Percentiles rank a stretch among this genome's conserved stretches.
These are phyloP conservation scores for Carterocephalus palaemon DNA, from an alignment of 2,888 invertebrate genomes.

Conservation along the genomic window DNA sequence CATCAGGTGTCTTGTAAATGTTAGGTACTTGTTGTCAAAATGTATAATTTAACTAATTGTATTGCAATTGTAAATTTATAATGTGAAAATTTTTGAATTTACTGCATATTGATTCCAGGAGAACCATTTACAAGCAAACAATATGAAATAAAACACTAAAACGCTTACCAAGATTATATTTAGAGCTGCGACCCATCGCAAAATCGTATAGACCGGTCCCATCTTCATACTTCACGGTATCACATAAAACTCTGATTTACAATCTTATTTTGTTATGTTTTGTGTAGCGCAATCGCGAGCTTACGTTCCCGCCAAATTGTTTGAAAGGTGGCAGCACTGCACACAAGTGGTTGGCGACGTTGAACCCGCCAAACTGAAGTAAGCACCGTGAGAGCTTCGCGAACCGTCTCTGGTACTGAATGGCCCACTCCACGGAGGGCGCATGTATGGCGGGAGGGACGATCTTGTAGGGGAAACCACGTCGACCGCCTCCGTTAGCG, in stretches of 20 bases:
- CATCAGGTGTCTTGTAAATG: no score
- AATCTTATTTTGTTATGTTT: constrained; percentile 33
- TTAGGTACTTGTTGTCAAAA: no score
- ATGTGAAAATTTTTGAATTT: no score
- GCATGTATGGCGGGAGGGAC: constrained; percentile 73
- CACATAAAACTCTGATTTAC: constrained; percentile 57
- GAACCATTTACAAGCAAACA: not conserved
- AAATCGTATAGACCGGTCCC: constrained; percentile 43
- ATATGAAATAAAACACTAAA: constrained; percentile 6
- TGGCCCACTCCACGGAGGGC: constrained; percentile 73
- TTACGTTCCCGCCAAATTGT: constrained; percentile 62
- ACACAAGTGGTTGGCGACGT: constrained; percentile 61
- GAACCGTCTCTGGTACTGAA: constrained; percentile 63
- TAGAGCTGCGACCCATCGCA: constrained; percentile 56
- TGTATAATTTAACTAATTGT: no score
- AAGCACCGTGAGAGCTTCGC: constrained; percentile 71
- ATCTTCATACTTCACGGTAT: constrained; percentile 49
- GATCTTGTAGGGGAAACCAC: constrained; percentile 73
- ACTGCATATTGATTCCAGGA: not conserved
- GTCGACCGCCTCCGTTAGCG: constrained; percentile 71
- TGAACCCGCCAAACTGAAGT: constrained; percentile 73
- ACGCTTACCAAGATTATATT: constrained; percentile 59
- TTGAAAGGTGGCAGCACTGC: constrained; percentile 41
- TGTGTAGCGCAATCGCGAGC: constrained; percentile 43
- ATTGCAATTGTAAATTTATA: no score